Base-by-base conservation (phyloP, 2,113 vertebrate genomes). In the Poeciliopsis occidentalis region DNA sequence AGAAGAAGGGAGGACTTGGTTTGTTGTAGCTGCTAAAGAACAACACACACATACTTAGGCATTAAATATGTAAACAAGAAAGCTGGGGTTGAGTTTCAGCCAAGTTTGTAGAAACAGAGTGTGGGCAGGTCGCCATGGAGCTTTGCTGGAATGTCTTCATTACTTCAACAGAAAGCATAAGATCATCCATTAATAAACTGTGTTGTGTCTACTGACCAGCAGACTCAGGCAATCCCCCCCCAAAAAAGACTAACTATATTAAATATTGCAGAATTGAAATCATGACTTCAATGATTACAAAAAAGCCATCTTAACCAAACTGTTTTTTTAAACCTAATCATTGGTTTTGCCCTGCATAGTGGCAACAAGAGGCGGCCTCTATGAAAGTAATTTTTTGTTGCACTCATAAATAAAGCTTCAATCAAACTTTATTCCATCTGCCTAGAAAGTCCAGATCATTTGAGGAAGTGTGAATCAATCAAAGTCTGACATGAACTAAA, bases 21-120 rank as follows among this genome's bases (percentile, higher is more conserved):
- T 88, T 81, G 83, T 84, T 83, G 79, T 84, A 44, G 15, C 62
- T 26, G 4, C 7, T 19, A 81, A 83, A 77, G 64, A 88, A 86
- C 77, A 90, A 90, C 83, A 85, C 73, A 85, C 78, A 87, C 10
- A 62, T 82, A 82, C 57, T 87, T 84, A 88, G 85, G 1, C 17
- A 68, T 26, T 75, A 78, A 83, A 64, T 73, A 83, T 88, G 86
- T 85, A 76, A 90, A 85, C 60, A 84, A 37, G 69, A 8, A 4
- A 1, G 41, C 34, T 7, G 57, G 63, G 78, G 54, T 29, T 4
- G 60, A 63, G 44, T 79, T 37, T 75, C 68, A 71, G 62, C 0
- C 2, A 12, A 47, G 62, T 32, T 39, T 8, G 47, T 61, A 68
- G 66, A 69, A 78, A 68, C 19, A 12, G 71, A 81, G 80, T 12